Base-by-base conservation (phyloP, 2,797 vertebrate species). In the Pseudomugil tenellus region DNA sequence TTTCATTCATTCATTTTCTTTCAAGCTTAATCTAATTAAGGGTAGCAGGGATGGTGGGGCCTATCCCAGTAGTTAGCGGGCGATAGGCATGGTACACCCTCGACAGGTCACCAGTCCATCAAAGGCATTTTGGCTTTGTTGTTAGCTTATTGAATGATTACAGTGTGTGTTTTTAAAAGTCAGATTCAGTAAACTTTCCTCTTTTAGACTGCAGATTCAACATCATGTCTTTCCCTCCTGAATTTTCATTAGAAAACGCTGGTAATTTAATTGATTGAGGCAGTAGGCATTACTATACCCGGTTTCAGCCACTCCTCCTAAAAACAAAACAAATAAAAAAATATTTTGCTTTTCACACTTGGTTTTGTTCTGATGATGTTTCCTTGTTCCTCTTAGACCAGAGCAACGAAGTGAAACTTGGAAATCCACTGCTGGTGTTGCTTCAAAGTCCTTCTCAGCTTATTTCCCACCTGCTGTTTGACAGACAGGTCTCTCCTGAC, bases 381-480 rank as follows among this genome's bases (percentile, higher is more conserved):
- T 23, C 55, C 31, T 67, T 53, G 29, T 74, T 71, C 60, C 31
- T 83, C 67, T n/a, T 72, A 99, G 98, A 97, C 89, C 87, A 84
- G 2, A 79, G 73, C 72, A 55, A 81, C 52, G 93, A 95, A 25
- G 90, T 96, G 73, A 98, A 95, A 81, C 88, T 98, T 25, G 96
- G 95, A 67, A 99, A 99, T 84, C 96, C 98, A 19, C 95, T 99
- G 67, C 90, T 98, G 79, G 89, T 98, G 53, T 84, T 99, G 72
- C 95, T 96, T 57, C 96, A 99, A 83, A 87, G 94, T 16, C 96
- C 97, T 1, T 94, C 93, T 66, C 96, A 97, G 77, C 92, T 98
- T 58, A 87, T 98, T 19, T 97, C 97, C 11, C 92, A 98, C 74
- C 93, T 99, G 83, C 84, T 99, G 31, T 97, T 99, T 86, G 97